Evolutionary conservation across 1,140 invertebrate species (phyloP).

Genomic region (Hypothenemus hampei): DNA sequence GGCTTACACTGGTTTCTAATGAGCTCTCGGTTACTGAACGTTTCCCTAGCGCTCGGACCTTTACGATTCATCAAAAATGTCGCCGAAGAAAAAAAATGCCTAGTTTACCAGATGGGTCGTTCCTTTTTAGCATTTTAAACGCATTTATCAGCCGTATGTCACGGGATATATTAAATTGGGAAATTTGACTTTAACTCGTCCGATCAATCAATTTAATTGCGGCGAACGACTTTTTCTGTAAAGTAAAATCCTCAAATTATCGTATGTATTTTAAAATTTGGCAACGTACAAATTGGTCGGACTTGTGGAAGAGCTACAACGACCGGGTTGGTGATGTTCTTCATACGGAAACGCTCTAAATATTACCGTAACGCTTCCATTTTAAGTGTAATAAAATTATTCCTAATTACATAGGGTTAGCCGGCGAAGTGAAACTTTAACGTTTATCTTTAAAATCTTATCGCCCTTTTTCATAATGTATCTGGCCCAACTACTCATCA

Average conservation of each 20-base stretch:
- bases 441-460: slow-evolving; percentile 17
- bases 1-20: slow-evolving; percentile 11
- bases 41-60: slow-evolving; percentile 2
- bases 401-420: slow-evolving; percentile 9
- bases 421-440: slow-evolving; percentile 16
- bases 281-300: slow-evolving; percentile 3
- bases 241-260: no score
- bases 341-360: slow-evolving; percentile 15
- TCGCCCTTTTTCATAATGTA: slow-evolving; percentile 12
- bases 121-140: no score
- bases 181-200: no score
- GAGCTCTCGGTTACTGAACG: slow-evolving; percentile 3
- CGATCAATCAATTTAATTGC: no score
- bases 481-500: slow-evolving; percentile 6
- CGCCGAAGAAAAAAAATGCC: not conserved
- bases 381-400: slow-evolving; percentile 23
- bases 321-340: slow-evolving; percentile 11
- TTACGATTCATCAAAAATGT: slow-evolving; percentile 11
- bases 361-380: slow-evolving; percentile 9
- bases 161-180: no score
- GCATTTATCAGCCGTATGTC: no score
- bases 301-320: not conserved
- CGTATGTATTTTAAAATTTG: slow-evolving; percentile 2
- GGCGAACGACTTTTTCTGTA: no score
- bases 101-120: not conserved